Evolutionary conservation across 2,113 vertebrate genomes (phyloP).

Genomic region (Mungos mungo): DNA sequence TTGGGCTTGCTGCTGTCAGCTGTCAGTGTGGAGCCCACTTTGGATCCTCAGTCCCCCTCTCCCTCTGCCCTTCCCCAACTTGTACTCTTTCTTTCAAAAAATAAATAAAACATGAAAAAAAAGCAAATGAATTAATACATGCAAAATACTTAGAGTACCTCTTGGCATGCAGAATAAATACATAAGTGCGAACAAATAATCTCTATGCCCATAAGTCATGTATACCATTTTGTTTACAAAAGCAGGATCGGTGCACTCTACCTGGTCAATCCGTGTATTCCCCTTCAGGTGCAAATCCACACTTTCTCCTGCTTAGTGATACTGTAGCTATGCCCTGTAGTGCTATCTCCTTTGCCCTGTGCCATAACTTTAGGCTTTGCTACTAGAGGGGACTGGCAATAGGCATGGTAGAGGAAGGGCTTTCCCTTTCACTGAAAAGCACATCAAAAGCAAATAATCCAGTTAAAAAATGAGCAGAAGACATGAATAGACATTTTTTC

Average conservation of each 20-base stretch:
- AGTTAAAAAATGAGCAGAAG: background rate
- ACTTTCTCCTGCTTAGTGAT: background rate
- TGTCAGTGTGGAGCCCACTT: too few relatives aligned
- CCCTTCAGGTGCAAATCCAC: too few relatives aligned
- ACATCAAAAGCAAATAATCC: background rate
- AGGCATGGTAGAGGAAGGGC: too few relatives aligned
- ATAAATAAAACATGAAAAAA: too few relatives aligned
- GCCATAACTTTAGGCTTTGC: background rate
- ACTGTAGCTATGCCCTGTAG: too few relatives aligned
- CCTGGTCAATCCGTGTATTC: background rate
- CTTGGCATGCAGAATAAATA: background rate
- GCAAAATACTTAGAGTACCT: background rate
- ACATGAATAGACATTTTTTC: background rate
- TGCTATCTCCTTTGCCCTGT: background rate
- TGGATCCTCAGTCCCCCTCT: too few relatives aligned
- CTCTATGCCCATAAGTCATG: background rate
- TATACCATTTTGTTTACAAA: background rate
- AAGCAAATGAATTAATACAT: background rate
- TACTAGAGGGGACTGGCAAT: background rate
- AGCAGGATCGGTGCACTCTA: background rate
- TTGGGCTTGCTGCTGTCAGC: too few relatives aligned
- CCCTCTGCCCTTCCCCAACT: too few relatives aligned
- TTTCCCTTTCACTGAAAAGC: background rate
- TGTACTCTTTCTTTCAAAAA: too few relatives aligned
- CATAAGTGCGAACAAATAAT: background rate